A percentile compares a stretch with the other conserved stretches of the same genome.
phyloP scores from a whole-genome alignment of 2,797 vertebrate species.

The Numenius phaeopus region DNA sequence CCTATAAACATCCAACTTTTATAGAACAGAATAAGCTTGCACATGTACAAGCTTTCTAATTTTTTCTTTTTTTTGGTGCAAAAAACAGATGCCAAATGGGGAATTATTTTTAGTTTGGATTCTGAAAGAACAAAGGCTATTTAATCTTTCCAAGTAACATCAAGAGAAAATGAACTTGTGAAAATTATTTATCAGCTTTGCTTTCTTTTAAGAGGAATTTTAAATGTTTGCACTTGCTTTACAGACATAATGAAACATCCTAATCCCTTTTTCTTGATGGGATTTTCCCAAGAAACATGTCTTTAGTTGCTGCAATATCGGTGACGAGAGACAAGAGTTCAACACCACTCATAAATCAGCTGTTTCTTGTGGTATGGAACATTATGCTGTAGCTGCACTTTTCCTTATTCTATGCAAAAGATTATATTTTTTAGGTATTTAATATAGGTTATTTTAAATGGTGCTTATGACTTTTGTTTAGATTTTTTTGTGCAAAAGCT shows the following conservation, averaged over 20 bases:
- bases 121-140: not conserved
- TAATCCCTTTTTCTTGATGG: not conserved
- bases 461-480: slow-evolving; percentile 7
- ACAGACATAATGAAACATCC: not conserved
- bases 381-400: slow-evolving; percentile 49
- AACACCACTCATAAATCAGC: not conserved
- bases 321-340: not conserved
- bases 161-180: not conserved
- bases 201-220: not conserved
- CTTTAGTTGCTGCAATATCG: slow-evolving; percentile 1
- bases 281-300: not conserved
- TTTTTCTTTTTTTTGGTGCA: not conserved
- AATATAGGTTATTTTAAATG: slow-evolving; percentile 7
- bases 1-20: not conserved
- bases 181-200: not conserved
- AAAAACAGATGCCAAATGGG: not conserved
- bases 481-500: not conserved
- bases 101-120: not conserved
- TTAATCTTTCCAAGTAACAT: not conserved
- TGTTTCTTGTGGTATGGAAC: slow-evolving; percentile 11
- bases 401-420: slow-evolving; percentile 69
- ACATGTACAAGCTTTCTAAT: not conserved
- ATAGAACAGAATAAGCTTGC: not conserved
- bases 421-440: slow-evolving; percentile 45
- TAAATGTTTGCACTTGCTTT: not conserved